Conservation (phyloP, 2,797 vertebrate genomes). For the Characodon lateralis region DNA sequence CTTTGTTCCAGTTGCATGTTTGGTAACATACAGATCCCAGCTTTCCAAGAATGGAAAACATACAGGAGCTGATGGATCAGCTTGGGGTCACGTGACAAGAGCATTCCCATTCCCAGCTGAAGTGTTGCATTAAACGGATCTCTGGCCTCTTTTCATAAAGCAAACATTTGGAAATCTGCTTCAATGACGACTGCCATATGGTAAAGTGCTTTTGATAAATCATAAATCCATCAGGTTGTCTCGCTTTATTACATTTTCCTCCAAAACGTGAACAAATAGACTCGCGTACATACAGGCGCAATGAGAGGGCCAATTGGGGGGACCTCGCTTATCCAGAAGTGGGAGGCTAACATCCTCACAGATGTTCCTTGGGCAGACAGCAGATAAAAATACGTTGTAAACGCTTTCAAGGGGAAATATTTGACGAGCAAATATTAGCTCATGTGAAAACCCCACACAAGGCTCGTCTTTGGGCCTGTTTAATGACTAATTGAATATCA, state of each 20-base stretch:
- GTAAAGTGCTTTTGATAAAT: constrained; percentile 90
- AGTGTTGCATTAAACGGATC: constrained; percentile 75
- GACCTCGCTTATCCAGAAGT: constrained; percentile 80
- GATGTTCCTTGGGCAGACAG: constrained; percentile 86
- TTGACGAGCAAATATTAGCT: constrained; percentile 99
- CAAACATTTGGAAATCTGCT: constrained; percentile 86
- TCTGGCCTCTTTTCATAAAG: constrained; percentile 79
- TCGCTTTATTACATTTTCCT: constrained; percentile 87
- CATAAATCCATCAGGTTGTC: constrained; percentile 85
- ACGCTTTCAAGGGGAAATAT: constrained; percentile 91
- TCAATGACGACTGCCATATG: constrained; percentile 88
- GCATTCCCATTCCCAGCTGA: constrained; percentile 71
- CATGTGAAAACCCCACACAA: constrained; percentile 82
- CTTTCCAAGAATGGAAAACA: constrained; percentile 4
- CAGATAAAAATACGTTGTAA: constrained; percentile 89
- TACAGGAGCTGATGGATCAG: constrained; percentile 12
- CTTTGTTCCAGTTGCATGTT: background rate
- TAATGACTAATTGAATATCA: constrained; percentile 94
- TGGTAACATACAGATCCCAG: background rate
- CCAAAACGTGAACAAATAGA: constrained; percentile 89
- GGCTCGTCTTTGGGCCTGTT: constrained; percentile 85
- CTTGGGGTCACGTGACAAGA: constrained; percentile 75
- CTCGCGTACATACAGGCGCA: constrained; percentile 68
- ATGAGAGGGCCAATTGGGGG: constrained; percentile 78
- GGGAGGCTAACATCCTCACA: constrained; percentile 82